Evolutionary conservation across 2,113 vertebrate species (phyloP).

Genomic region (Cyprinodon brontotheroides): DNA sequence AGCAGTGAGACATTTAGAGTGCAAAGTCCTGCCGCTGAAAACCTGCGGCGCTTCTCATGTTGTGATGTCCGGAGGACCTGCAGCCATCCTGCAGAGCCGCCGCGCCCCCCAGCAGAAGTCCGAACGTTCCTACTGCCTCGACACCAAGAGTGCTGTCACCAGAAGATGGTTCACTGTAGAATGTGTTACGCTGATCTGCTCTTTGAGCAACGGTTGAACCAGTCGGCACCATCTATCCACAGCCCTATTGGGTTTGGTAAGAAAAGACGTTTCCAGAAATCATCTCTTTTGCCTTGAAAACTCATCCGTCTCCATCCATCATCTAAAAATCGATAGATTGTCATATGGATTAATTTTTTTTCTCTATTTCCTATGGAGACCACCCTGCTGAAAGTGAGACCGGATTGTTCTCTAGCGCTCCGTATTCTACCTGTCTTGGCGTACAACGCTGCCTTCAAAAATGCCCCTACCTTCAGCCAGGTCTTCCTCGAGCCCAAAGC

Average conservation of each 20-base stretch:
- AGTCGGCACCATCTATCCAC: constrained; percentile 57
- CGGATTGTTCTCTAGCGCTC: background rate
- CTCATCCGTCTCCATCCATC: background rate
- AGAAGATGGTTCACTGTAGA: constrained; percentile 26
- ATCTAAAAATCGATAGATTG: constrained; percentile 5
- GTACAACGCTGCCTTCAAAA: constrained; percentile 31
- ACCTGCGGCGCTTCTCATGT: background rate
- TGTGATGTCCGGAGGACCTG: constrained; percentile 25
- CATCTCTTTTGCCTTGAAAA: background rate
- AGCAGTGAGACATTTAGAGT: background rate
- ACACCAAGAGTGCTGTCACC: constrained; percentile 6
- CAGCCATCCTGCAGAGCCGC: constrained; percentile 6
- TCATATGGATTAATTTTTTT: constrained; percentile 18
- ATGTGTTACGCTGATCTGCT: constrained; percentile 47
- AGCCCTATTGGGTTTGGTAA: constrained; percentile 72
- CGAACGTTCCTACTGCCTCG: background rate
- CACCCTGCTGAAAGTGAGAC: constrained; percentile 34
- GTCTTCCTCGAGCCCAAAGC: constrained; percentile 13
- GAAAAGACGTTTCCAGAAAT: constrained; percentile 32
- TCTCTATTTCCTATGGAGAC: constrained; percentile 65
- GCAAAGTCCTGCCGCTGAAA: background rate
- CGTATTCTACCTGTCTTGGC: constrained; percentile 29
- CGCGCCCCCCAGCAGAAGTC: background rate
- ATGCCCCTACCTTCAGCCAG: constrained; percentile 19
- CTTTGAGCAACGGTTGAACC: constrained; percentile 57